Evolutionary conservation across 2,797 vertebrate genomes (phyloP).

Genomic region (Euthynnus affinis): DNA sequence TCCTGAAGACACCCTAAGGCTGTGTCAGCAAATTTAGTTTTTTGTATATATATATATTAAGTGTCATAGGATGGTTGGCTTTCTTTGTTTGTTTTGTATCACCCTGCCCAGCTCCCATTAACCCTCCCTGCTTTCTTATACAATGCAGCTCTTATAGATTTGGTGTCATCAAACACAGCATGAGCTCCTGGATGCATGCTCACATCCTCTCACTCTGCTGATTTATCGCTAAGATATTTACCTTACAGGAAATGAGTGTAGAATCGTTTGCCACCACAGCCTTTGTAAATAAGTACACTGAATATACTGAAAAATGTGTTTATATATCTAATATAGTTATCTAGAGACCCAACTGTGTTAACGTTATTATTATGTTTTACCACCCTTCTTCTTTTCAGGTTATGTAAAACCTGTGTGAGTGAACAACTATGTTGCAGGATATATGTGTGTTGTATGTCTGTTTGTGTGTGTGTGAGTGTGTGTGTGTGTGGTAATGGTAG

Average conservation of each 20-base stretch:
- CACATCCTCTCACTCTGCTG: constrained; percentile 38
- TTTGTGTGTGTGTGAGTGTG: constrained; percentile 23
- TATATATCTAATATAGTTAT: neutral
- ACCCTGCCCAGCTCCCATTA: constrained; percentile 29
- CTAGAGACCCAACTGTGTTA: constrained; percentile 17
- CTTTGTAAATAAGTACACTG: constrained; percentile 1
- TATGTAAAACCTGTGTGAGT: neutral
- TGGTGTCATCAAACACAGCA: constrained; percentile 58
- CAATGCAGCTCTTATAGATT: constrained; percentile 34
- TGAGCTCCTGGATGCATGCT: constrained; percentile 67
- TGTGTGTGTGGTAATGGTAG: constrained; percentile 58
- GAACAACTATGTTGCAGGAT: constrained; percentile 1
- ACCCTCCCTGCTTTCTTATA: constrained; percentile 38
- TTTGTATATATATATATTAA: constrained; percentile 3
- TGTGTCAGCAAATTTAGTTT: constrained; percentile 14
- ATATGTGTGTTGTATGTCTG: constrained; percentile 24
- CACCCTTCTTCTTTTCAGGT: constrained; percentile 4
- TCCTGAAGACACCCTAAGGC: constrained; percentile 28
- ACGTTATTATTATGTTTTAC: neutral
- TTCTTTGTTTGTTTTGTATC: constrained; percentile 45
- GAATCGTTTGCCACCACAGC: neutral
- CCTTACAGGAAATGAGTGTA: neutral
- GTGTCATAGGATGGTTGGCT: constrained; percentile 25
- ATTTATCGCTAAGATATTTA: constrained; percentile 13
- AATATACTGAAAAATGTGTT: neutral